A percentile compares a stretch with the other conserved stretches of the same genome.
These are phyloP conservation scores for Platorchestia sp. DNA, from an alignment of 1,140 invertebrate genomes.

Conservation along the genomic window DNA sequence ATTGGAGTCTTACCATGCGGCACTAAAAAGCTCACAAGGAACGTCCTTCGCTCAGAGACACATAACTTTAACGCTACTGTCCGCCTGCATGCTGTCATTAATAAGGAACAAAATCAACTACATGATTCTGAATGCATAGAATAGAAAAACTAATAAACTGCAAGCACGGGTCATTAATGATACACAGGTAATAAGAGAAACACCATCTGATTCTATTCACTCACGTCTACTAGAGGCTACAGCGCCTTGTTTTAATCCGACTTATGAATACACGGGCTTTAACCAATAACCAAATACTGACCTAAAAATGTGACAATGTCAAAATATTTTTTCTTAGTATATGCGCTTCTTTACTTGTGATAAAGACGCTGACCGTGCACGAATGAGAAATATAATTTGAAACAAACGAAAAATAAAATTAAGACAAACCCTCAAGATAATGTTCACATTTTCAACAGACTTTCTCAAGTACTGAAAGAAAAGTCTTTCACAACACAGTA, in stretches of 20 bases:
- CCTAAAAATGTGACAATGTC: background rate
- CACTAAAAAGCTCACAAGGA: background rate
- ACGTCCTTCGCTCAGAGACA: background rate
- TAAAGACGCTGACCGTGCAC: background rate
- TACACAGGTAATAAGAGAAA: background rate
- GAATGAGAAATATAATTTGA: background rate
- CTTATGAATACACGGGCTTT: no score
- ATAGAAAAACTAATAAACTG: background rate
- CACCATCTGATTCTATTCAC: background rate
- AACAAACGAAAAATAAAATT: background rate
- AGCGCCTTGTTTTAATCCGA: no score
- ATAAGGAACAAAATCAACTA: background rate
- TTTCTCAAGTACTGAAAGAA: no score
- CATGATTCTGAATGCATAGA: background rate
- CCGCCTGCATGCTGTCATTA: no score
- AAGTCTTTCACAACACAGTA: no score
- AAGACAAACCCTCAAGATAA: background rate
- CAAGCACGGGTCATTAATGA: background rate
- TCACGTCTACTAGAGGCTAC: no score
- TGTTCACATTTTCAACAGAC: no score
- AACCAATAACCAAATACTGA: background rate
- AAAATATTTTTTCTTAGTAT: background rate
- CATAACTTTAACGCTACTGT: background rate
- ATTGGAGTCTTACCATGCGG: background rate
- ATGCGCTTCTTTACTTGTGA: background rate